These are phyloP conservation scores for Macaria notata DNA, from an alignment of 2,888 invertebrate species.

Conservation along the genomic window DNA sequence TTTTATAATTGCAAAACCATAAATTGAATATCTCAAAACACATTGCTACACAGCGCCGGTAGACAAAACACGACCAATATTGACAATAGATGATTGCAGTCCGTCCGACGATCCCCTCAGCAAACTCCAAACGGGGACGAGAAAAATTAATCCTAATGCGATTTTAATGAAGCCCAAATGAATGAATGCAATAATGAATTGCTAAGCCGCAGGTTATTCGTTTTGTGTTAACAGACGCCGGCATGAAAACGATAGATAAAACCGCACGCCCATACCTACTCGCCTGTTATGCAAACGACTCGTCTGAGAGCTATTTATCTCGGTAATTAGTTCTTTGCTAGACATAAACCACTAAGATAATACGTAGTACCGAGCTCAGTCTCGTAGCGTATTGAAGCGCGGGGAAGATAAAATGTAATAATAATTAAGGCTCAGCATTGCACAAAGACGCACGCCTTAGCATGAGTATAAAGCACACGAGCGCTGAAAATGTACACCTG, in stretches of 20 bases:
- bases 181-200: slow-evolving; percentile 79
- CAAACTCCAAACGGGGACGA: slow-evolving; percentile 78
- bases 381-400: slow-evolving; percentile 49
- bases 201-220: slow-evolving; percentile 69
- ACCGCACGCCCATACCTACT: slow-evolving; percentile 28
- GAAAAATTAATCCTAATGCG: slow-evolving; percentile 83
- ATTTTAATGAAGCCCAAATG: slow-evolving; percentile 81
- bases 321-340: slow-evolving; percentile 39
- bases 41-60: slow-evolving; percentile 62
- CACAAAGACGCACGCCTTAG: slow-evolving; percentile 77
- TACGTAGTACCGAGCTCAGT: slow-evolving; percentile 38
- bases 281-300: slow-evolving; percentile 27
- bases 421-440: slow-evolving; percentile 73
- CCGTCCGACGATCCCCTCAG: slow-evolving; percentile 73
- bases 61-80: slow-evolving; percentile 73
- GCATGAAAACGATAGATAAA: slow-evolving; percentile 50
- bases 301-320: slow-evolving; percentile 35
- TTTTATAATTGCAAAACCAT: slow-evolving; percentile 23
- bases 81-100: slow-evolving; percentile 78
- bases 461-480: slow-evolving; percentile 76
- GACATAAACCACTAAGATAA: slow-evolving; percentile 42
- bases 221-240: slow-evolving; percentile 54
- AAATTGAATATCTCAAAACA: slow-evolving; percentile 51
- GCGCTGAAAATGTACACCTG: slow-evolving; percentile 82
- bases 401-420: slow-evolving; percentile 73